Evolutionary conservation across 1,140 invertebrate genomes (phyloP), one percentile per base, ranked within the genome.

Genomic region (Neuroterus valhalla): DNA sequence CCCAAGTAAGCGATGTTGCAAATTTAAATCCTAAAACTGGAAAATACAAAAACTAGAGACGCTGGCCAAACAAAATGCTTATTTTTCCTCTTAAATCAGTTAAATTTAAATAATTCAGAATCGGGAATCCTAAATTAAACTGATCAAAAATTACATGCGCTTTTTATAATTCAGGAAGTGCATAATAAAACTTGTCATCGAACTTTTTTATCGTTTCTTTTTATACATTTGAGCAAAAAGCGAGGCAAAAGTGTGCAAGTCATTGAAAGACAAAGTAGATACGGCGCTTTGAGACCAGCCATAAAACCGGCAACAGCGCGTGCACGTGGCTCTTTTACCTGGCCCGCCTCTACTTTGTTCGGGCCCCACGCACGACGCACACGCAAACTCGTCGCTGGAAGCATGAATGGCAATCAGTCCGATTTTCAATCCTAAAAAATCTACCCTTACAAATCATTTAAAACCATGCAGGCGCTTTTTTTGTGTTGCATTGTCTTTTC

Each of bases 241-340:
- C 43, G 3, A 8, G 17, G 46, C n/a, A 48, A 48, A 48, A 8
- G 15, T 17, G 17, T 17, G 6, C 17, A 6, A 17, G n/a, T 19
- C 14, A n/a, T 48, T 48, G 46, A 0, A 19, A 48, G 6, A 50
- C 31, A 50, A 21, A 50, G 48, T 50, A 19, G 48, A 50, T 50
- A 50, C 2, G 11, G 15, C 12, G 50, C 42, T 46, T 70, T 21
- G 19, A 43, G 23, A 44, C 19, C 6, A 19, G 52, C 15, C 19
- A 66, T 70, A 44, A 43, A 79, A 55, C 71, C 72, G 78, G 78
- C 78, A 79, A 79, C 78, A 72, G 50, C 74, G 78, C 77, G 26
- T 21, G 19, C 46, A 50, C 14, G 68, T 48, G 71, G 68, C 71
- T 72, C 75, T 79, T 19, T 76, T 79, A 79, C 78, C 78, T 76